Evolutionary conservation across 2,113 vertebrate species (phyloP), one percentile per base, ranked within the genome.

Genomic region (Xenopus borealis): DNA sequence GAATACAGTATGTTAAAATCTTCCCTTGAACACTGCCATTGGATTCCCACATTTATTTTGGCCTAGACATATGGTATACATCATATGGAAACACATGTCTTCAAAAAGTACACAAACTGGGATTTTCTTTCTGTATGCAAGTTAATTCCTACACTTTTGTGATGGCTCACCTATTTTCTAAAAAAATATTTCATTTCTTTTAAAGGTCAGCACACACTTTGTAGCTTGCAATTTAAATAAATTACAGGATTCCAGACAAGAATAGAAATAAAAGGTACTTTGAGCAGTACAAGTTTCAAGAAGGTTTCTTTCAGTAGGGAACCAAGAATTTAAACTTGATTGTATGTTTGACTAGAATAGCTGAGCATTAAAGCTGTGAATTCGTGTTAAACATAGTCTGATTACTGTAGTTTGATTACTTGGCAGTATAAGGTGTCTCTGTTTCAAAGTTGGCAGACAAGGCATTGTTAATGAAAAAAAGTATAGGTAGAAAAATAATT

Each of bases 291-390:
- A 65, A 65, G 16, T 65, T 45, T 23, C 19, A 11, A 9, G 58
- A 23, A 55, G 55, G 19, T 23, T 61, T 61, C 27, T 23, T 4
- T 20, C 19, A 61, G 19, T 27, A 61, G 58, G 19, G 5, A 27
- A 18, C 40, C 40, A 12, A 17, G 40, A 65, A 44, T n/a, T 44
- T 45, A 45, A 65, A 10, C 63, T 46, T 44, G 63, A 65, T 65
- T 45, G 30, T 46, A 40, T 40, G 12, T 45, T 65, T 65, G 63
- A 9, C 17, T 40, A 10, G 33, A 65, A 44, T n/a, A 65, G 63
- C 16, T n/a, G 12, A 23, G 19, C 66, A 69, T 55, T 57, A 18
- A 33, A 69, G 55, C 44, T 57, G 52, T 55, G 52, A 30, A 69
- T 55, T 69, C 66, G n/a, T 55, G 27, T 16, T 16, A 52, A 55